Conservation (phyloP, 2,888 invertebrate species). For the Clostera curtula region DNA sequence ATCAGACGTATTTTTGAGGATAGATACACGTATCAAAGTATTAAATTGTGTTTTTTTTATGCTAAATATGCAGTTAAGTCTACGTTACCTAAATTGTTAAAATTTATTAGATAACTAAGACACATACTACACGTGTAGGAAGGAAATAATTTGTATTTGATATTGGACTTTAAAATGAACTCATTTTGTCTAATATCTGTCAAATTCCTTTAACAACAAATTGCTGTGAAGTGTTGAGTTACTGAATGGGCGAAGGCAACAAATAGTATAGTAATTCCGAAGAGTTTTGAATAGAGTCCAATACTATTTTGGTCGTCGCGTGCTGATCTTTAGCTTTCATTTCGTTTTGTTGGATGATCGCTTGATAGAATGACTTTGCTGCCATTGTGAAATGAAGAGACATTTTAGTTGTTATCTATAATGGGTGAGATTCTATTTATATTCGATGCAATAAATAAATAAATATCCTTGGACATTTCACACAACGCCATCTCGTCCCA, state of each 20-base stretch:
- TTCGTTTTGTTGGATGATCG: conserved; percentile 50
- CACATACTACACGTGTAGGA: too few species aligned
- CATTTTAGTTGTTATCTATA: conserved; percentile 19
- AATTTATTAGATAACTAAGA: too few species aligned
- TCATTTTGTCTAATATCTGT: conserved; percentile 57
- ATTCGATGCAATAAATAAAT: conserved; percentile 2
- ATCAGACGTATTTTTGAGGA: too few species aligned
- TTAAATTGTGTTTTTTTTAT: too few species aligned
- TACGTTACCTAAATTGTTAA: too few species aligned
- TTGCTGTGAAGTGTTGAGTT: conserved; percentile 58
- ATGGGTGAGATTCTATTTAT: neutral
- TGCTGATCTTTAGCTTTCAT: conserved; percentile 58
- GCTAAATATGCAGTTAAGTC: too few species aligned
- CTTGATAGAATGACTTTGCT: conserved; percentile 40
- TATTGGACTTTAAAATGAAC: conserved; percentile 42
- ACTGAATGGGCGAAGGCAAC: conserved; percentile 67
- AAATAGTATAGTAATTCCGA: conserved; percentile 70
- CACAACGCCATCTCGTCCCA: too few species aligned
- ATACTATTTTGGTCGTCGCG: conserved; percentile 65
- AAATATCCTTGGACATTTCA: too few species aligned
- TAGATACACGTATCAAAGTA: too few species aligned
- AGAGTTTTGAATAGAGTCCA: conserved; percentile 73
- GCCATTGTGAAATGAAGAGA: conserved; percentile 22
- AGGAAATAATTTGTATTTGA: too few species aligned
- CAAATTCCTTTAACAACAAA: conserved; percentile 56